A percentile compares a stretch with the other conserved stretches of the same genome.
Conservation (phyloP, 2,113 vertebrate species). For the Centrocercus urophasianus region DNA sequence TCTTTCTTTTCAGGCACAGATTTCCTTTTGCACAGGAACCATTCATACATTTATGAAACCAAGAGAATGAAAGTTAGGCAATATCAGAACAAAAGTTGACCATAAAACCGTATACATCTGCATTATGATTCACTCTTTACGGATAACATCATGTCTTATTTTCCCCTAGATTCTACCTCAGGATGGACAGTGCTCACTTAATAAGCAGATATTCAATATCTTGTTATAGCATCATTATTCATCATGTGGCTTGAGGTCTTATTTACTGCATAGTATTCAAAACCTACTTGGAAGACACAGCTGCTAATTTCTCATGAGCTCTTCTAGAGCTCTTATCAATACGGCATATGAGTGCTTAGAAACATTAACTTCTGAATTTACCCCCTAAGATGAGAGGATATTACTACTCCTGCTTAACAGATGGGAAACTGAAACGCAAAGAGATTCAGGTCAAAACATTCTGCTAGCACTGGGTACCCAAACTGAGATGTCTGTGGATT, state of each 20-base stretch:
- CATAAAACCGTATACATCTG: not conserved
- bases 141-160: not conserved
- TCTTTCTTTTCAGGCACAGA: not conserved
- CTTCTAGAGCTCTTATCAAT: constrained; percentile 43
- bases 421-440: constrained; percentile 63
- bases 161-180: constrained; percentile 22
- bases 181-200: constrained; percentile 22
- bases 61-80: not conserved
- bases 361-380: not conserved
- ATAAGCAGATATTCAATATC: constrained; percentile 43
- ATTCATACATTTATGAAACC: not conserved
- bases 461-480: not conserved
- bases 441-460: constrained; percentile 59
- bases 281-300: constrained; percentile 11
- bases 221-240: not conserved
- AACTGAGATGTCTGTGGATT: constrained; percentile 25
- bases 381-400: constrained; percentile 5
- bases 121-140: constrained; percentile 27
- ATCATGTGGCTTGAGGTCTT: not conserved
- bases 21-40: not conserved
- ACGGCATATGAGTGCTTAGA: constrained; percentile 15
- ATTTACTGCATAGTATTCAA: not conserved
- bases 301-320: not conserved
- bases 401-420: constrained; percentile 58
- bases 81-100: not conserved